A percentile compares a stretch with the other conserved stretches of the same genome.
These are phyloP conservation scores for Etia nguti DNA, from an alignment of 2,113 vertebrate species.

Conservation along the genomic window DNA sequence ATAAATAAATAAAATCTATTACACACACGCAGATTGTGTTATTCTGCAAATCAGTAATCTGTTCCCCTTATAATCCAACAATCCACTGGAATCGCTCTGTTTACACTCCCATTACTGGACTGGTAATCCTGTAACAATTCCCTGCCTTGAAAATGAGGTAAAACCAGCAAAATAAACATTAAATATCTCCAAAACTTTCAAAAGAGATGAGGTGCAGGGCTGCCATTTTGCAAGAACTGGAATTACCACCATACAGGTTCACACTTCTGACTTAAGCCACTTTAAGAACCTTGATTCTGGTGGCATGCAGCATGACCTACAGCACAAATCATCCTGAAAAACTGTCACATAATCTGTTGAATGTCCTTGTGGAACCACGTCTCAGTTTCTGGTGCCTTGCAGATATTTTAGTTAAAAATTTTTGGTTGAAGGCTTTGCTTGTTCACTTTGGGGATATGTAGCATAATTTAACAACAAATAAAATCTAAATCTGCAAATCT, in stretches of 20 bases:
- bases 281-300: neutral
- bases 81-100: neutral
- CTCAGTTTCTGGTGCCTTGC: neutral
- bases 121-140: slow-evolving; percentile 54
- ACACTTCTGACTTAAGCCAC: neutral
- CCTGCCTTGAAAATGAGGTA: slow-evolving; percentile 5
- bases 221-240: neutral
- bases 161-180: neutral
- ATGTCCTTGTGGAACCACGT: neutral
- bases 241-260: neutral
- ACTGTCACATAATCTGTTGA: neutral
- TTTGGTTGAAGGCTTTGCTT: neutral
- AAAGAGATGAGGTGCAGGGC: neutral
- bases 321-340: neutral
- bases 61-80: slow-evolving; percentile 9
- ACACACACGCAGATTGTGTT: neutral
- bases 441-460: neutral
- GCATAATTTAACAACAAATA: neutral
- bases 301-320: neutral
- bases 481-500: neutral
- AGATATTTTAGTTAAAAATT: neutral
- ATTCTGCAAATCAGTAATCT: neutral
- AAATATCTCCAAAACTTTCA: neutral
- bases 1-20: neutral
- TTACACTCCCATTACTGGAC: slow-evolving; percentile 27